phyloP scores from a whole-genome alignment of 64 coral and sea anemone species.

The Montipora foliosa region DNA sequence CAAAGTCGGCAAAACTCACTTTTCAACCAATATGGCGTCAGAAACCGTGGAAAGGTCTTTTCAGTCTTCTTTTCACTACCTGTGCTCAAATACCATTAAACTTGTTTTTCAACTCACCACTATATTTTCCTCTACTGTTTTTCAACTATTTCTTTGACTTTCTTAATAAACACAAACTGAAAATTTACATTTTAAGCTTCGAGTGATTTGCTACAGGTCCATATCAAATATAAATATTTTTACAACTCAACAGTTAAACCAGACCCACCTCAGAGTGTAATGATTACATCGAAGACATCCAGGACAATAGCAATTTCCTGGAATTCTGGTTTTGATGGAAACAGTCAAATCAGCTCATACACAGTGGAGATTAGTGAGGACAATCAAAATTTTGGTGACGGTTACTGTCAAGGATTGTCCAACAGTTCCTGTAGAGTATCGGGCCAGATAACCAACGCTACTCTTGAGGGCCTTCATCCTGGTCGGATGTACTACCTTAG shows the following conservation, averaged over 20 bases:
- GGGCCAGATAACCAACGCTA: neutral
- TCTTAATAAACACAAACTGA: too few species aligned
- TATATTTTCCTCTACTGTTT: too few species aligned
- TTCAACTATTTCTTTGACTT: too few species aligned
- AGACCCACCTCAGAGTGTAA: neutral
- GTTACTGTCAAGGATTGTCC: neutral
- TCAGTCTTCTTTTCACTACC: too few species aligned
- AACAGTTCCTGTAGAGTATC: neutral
- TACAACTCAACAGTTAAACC: neutral
- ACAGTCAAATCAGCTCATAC: neutral
- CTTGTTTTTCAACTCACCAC: too few species aligned
- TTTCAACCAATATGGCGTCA: too few species aligned
- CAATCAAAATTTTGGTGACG: neutral
- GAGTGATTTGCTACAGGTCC: too few species aligned
- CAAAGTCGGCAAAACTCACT: too few species aligned
- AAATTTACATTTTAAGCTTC: too few species aligned
- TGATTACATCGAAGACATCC: neutral
- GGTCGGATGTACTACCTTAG: neutral
- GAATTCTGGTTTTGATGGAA: constrained; percentile 16
- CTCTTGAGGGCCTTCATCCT: neutral
- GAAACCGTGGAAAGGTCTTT: too few species aligned
- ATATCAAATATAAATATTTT: too few species aligned
- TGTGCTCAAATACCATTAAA: too few species aligned
- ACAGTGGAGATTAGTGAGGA: neutral
- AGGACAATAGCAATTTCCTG: constrained; percentile 3